phyloP scores from a whole-genome alignment of 2,888 invertebrate genomes.

The Hypsopygia costalis region DNA sequence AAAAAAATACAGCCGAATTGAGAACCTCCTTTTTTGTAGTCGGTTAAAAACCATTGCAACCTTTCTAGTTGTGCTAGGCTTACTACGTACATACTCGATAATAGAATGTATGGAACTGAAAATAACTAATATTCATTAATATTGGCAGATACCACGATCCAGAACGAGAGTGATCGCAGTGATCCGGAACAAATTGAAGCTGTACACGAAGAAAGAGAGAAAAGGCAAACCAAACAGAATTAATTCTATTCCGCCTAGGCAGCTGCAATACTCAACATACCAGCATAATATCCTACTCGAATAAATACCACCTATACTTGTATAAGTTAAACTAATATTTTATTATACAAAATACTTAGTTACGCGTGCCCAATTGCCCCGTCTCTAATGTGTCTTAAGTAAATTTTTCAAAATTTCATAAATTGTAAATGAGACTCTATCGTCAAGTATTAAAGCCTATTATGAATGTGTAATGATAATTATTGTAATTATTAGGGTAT shows the following conservation, averaged over 20 bases:
- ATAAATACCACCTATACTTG: too few relatives aligned
- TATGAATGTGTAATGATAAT: constrained; percentile 8
- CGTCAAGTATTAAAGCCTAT: constrained; percentile 17
- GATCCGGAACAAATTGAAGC: constrained; percentile 52
- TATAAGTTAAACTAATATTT: too few relatives aligned
- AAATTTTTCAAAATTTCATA: constrained; percentile 7
- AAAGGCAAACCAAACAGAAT: constrained; percentile 36
- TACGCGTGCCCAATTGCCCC: constrained; percentile 2
- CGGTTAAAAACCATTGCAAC: too few relatives aligned
- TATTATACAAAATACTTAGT: neutral
- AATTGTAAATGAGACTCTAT: constrained; percentile 21
- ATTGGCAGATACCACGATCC: constrained; percentile 40
- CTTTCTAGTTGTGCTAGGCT: too few relatives aligned
- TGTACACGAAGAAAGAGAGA: constrained; percentile 42
- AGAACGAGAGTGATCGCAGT: constrained; percentile 39
- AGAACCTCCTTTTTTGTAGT: too few relatives aligned
- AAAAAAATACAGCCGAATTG: too few relatives aligned
- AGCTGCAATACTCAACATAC: constrained; percentile 22
- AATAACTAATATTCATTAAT: too few relatives aligned
- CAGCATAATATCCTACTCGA: too few relatives aligned
- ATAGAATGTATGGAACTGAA: too few relatives aligned
- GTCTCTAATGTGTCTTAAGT: neutral
- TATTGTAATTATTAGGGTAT: constrained; percentile 19
- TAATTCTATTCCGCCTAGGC: constrained; percentile 19
- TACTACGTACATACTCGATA: too few relatives aligned